Evolutionary conservation across 2,888 invertebrate species (phyloP).

Genomic region (Agrochola lota): DNA sequence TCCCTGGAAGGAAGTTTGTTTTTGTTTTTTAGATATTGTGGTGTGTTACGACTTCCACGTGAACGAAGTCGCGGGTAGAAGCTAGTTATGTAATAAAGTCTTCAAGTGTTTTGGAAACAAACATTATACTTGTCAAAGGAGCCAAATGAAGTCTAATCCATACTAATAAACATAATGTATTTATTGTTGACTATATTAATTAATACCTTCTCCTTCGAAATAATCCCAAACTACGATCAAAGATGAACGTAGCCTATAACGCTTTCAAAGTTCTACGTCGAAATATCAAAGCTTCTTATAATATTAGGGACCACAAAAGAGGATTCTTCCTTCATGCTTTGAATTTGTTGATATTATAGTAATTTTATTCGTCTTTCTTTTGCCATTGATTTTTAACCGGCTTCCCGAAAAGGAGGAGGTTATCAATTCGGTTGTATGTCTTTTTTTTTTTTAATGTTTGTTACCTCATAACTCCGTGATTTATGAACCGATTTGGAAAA

Average conservation of each 20-base stretch:
- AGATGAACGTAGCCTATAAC: slow-evolving; percentile 35
- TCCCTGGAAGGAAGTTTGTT: too few species aligned
- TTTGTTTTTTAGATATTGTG: too few species aligned
- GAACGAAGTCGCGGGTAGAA: too few species aligned
- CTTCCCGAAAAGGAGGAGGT: too few species aligned
- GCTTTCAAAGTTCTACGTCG: slow-evolving; percentile 37
- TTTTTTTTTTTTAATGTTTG: too few species aligned
- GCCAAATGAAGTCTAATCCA: neutral
- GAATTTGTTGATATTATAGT: slow-evolving; percentile 12
- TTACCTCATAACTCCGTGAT: too few species aligned
- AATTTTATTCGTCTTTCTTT: neutral
- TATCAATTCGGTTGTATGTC: too few species aligned
- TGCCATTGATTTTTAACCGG: neutral
- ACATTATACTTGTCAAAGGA: neutral
- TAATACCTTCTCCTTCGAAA: neutral
- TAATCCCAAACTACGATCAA: slow-evolving; percentile 11
- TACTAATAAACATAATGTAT: neutral
- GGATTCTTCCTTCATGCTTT: neutral
- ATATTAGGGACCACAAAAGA: slow-evolving; percentile 27
- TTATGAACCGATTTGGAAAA: too few species aligned
- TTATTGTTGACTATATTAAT: neutral
- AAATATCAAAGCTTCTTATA: slow-evolving; percentile 55
- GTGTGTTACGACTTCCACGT: too few species aligned
- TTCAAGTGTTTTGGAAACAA: neutral
- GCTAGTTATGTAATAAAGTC: neutral